Percentiles rank a stretch among this genome's conserved stretches.
Conservation (phyloP, 2,888 invertebrate species). For the Micropterix aruncella region DNA sequence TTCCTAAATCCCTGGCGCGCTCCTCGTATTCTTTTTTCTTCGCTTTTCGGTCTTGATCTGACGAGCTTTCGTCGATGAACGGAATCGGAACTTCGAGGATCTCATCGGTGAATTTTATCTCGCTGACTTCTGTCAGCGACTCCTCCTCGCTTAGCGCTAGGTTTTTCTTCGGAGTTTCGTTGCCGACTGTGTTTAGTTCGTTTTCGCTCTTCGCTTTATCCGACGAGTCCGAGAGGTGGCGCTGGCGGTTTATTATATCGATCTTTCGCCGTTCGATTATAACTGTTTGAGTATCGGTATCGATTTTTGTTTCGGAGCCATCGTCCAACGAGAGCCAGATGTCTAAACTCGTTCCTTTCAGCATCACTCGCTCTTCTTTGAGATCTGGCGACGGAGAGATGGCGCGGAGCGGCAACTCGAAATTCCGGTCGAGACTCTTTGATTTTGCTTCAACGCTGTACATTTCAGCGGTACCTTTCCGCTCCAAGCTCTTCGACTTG, state of each 20-base stretch:
- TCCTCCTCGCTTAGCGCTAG: conserved; percentile 47
- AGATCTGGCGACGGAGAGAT: conserved; percentile 20
- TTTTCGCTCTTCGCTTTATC: conserved; percentile 16
- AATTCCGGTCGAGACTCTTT: conserved; percentile 53
- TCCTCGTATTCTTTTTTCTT: conserved; percentile 41
- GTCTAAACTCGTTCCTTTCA: conserved; percentile 28
- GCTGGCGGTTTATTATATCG: conserved; percentile 43
- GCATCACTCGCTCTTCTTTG: conserved; percentile 18
- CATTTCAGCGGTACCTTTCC: conserved; percentile 43
- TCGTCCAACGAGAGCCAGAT: conserved; percentile 28
- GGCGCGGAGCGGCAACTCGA: conserved; percentile 32
- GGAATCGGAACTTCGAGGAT: conserved; percentile 35
- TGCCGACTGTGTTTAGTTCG: conserved; percentile 20
- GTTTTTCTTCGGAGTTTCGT: conserved; percentile 21
- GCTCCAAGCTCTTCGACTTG: conserved; percentile 54
- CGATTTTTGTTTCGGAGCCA: conserved; percentile 11
- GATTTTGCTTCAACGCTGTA: conserved; percentile 44
- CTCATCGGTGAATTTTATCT: conserved; percentile 39
- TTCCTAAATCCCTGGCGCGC: conserved; percentile 45
- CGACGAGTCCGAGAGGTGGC: conserved; percentile 26
- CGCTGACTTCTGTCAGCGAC: conserved; percentile 51
- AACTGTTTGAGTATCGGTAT: conserved; percentile 45
- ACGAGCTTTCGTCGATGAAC: conserved; percentile 39
- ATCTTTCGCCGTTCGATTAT: conserved; percentile 45
- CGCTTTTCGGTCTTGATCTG: conserved; percentile 22